Evolutionary conservation across 1,140 invertebrate genomes (phyloP).

Genomic region (Drosophila grimshawi): DNA sequence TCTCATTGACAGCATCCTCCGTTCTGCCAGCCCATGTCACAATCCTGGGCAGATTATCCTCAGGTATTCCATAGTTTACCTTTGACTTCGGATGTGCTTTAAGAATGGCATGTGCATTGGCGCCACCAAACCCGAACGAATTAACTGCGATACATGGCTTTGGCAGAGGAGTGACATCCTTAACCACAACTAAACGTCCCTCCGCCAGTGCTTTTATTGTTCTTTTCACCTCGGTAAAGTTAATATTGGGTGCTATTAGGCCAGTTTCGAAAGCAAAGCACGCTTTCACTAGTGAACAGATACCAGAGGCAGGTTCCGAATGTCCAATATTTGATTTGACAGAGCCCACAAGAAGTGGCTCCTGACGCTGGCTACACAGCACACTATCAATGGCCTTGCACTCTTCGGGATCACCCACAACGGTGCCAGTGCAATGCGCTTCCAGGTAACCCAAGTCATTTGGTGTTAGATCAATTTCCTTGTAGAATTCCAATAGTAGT

Average conservation of each 20-base stretch:
- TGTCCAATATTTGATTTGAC: constrained; percentile 98
- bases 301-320: constrained; percentile 94
- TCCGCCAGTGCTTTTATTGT: constrained; percentile 89
- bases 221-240: constrained; percentile 90
- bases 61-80: constrained; percentile 85
- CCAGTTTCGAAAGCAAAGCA: constrained; percentile 90
- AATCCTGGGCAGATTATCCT: constrained; percentile 86
- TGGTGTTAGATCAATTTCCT: constrained; percentile 92
- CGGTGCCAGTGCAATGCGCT: constrained; percentile 95
- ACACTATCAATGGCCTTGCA: constrained; percentile 93
- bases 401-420: constrained; percentile 95
- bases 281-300: constrained; percentile 94
- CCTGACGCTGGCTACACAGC: constrained; percentile 89
- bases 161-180: constrained; percentile 87
- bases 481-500: constrained; percentile 94
- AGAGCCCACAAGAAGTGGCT: constrained; percentile 93
- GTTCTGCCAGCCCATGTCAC: constrained; percentile 86
- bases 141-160: constrained; percentile 89
- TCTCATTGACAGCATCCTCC: constrained; percentile 88
- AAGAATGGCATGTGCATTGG: constrained; percentile 91
- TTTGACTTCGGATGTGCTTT: constrained; percentile 86
- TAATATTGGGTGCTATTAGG: constrained; percentile 91
- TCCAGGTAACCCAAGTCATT: constrained; percentile 92
- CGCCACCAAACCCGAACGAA: constrained; percentile 93
- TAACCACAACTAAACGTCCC: constrained; percentile 89